Evolutionary conservation across 2,888 invertebrate species (phyloP).

Genomic region (Oligia fasciuncula): DNA sequence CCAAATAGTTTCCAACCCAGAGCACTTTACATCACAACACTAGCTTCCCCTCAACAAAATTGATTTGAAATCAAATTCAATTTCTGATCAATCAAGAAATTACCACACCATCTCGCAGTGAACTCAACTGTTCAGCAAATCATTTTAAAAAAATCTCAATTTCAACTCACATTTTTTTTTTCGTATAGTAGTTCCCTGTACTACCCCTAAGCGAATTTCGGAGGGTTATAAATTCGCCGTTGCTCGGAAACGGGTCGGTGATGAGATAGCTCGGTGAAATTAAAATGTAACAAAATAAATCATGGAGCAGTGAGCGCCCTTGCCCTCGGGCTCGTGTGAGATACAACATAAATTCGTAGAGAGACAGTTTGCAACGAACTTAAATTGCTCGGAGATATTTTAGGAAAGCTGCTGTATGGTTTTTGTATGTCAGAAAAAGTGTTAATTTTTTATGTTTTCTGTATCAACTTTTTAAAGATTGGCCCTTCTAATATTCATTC

Average conservation of each 20-base stretch:
- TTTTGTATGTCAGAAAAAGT: constrained; percentile 9
- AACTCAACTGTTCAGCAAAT: constrained; percentile 25
- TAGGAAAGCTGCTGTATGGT: constrained; percentile 7
- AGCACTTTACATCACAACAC: not conserved
- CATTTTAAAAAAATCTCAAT: constrained; percentile 15
- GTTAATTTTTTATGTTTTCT: not conserved
- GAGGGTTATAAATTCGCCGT: constrained; percentile 68
- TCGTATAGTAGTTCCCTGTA: constrained; percentile 23
- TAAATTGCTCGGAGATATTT: constrained; percentile 62
- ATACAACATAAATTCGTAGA: constrained; percentile 63
- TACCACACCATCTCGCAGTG: not conserved
- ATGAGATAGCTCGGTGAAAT: constrained; percentile 80
- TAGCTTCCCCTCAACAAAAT: not conserved
- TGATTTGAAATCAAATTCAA: constrained; percentile 35
- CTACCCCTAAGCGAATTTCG: constrained; percentile 60
- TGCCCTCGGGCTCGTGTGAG: constrained; percentile 66
- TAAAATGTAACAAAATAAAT: constrained; percentile 82
- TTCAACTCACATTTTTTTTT: constrained; percentile 15
- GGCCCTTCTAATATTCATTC: not conserved
- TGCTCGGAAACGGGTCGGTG: constrained; percentile 68
- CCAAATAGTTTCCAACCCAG: not conserved
- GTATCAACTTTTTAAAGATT: not conserved
- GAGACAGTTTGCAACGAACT: constrained; percentile 65
- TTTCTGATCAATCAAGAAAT: constrained; percentile 30
- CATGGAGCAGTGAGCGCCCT: constrained; percentile 70